Conservation (phyloP, 1,140 invertebrate genomes). For the Danaus melanippus region DNA sequence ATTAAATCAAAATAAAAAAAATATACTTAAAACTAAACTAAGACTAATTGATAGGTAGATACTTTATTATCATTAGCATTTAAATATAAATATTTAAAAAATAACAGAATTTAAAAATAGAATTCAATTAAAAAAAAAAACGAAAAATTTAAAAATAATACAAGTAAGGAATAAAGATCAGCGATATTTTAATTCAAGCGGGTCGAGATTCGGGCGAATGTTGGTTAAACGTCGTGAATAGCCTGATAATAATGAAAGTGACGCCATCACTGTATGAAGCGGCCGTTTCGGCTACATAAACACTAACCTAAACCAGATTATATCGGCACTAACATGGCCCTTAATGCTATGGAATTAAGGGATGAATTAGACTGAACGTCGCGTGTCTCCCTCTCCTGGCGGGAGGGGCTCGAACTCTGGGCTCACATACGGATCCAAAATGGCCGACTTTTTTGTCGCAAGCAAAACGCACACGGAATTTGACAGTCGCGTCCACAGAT, state of each 20-base stretch:
- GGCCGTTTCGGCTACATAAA: slow-evolving; percentile 70
- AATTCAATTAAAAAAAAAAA: too few relatives aligned
- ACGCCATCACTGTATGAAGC: slow-evolving; percentile 69
- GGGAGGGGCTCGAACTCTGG: slow-evolving; percentile 44
- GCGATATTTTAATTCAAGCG: slow-evolving; percentile 59
- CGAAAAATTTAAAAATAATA: slow-evolving; percentile 1
- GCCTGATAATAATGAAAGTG: slow-evolving; percentile 71
- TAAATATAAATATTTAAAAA: too few relatives aligned
- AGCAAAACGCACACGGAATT: slow-evolving; percentile 14
- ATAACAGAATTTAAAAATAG: too few relatives aligned
- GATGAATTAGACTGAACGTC: slow-evolving; percentile 21
- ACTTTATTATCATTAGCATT: too few relatives aligned
- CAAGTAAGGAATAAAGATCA: slow-evolving; percentile 37
- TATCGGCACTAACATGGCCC: slow-evolving; percentile 23
- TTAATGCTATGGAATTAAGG: slow-evolving; percentile 26
- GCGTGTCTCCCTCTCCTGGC: slow-evolving; percentile 40
- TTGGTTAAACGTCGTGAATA: slow-evolving; percentile 67
- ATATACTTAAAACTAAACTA: too few relatives aligned
- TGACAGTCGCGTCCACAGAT: slow-evolving; percentile 7
- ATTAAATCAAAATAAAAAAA: too few relatives aligned
- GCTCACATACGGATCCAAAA: slow-evolving; percentile 61
- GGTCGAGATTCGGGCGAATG: slow-evolving; percentile 53
- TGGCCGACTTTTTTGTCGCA: slow-evolving; percentile 55
- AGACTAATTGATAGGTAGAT: too few relatives aligned
- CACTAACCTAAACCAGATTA: slow-evolving; percentile 38